These are phyloP conservation scores for Bostrychus sinensis DNA, from an alignment of 2,113 vertebrate species.

Conservation along the genomic window DNA sequence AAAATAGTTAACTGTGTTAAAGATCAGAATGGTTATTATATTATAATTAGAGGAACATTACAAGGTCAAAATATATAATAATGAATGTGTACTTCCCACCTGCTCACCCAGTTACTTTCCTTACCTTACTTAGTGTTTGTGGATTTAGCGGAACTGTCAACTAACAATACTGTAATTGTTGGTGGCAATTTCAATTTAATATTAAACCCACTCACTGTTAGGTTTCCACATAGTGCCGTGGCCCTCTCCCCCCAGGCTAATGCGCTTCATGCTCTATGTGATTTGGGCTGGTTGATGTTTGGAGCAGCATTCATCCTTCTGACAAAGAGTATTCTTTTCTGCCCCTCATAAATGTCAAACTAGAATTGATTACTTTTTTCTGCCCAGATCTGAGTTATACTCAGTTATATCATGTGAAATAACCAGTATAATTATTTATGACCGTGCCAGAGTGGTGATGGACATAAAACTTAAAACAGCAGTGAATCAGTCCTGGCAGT, in stretches of 20 bases:
- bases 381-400: background rate
- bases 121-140: slow-evolving; percentile 6
- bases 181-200: background rate
- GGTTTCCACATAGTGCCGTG: background rate
- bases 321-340: slow-evolving; percentile 4
- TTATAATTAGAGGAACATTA: slow-evolving; percentile 11
- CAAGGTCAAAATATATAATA: slow-evolving; percentile 1
- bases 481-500: background rate
- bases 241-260: slow-evolving; percentile 1
- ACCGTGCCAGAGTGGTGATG: slow-evolving; percentile 1
- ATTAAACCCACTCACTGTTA: background rate
- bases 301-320: background rate
- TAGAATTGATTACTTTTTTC: slow-evolving; percentile 8
- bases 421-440: slow-evolving; percentile 1
- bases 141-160: background rate
- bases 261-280: background rate
- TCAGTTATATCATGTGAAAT: background rate
- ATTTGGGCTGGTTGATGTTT: background rate
- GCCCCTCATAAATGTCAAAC: background rate
- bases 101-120: background rate
- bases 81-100: slow-evolving; percentile 7
- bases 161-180: too few relatives aligned
- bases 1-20: slow-evolving; percentile 2
- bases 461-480: background rate
- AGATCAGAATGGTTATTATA: background rate